These are phyloP conservation scores for Coronaproctus castanopsis DNA, from an alignment of 2,888 invertebrate genomes.

Conservation along the genomic window DNA sequence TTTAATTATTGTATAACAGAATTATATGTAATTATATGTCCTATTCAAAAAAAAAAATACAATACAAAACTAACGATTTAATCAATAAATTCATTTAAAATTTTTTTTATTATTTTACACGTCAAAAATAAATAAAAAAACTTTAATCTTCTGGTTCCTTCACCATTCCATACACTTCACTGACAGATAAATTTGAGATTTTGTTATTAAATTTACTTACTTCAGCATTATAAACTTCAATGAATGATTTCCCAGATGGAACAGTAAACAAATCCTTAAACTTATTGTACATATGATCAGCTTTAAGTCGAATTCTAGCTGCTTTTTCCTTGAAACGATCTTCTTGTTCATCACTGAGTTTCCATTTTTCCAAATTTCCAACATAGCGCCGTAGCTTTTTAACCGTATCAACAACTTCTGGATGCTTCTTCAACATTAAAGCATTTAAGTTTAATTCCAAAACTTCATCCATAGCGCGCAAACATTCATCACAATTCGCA, in stretches of 20 bases:
- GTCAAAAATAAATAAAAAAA: background rate
- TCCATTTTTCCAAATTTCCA: constrained; percentile 57
- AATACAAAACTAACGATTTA: too few relatives aligned
- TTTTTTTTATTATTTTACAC: too few relatives aligned
- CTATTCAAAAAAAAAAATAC: too few relatives aligned
- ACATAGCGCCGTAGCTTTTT: constrained; percentile 44
- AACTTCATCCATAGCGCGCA: constrained; percentile 43
- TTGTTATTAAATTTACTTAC: constrained; percentile 43
- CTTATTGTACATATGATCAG: constrained; percentile 38
- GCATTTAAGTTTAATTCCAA: constrained; percentile 39
- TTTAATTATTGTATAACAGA: too few relatives aligned
- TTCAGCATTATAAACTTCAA: constrained; percentile 47
- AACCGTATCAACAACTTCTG: constrained; percentile 54
- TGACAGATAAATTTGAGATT: constrained; percentile 38
- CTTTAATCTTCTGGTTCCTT: constrained; percentile 6
- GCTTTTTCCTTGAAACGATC: constrained; percentile 18
- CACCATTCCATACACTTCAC: constrained; percentile 35
- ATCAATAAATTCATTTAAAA: too few relatives aligned
- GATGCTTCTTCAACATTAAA: constrained; percentile 61
- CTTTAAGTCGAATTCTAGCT: constrained; percentile 41
- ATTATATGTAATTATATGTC: too few relatives aligned
- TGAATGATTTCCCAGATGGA: constrained; percentile 42
- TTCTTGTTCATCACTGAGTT: constrained; percentile 37
- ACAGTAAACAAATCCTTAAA: constrained; percentile 38
- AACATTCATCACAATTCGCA: constrained; percentile 50